phyloP scores from a whole-genome alignment of 1,140 invertebrate genomes.

The Charaxes varanes region DNA sequence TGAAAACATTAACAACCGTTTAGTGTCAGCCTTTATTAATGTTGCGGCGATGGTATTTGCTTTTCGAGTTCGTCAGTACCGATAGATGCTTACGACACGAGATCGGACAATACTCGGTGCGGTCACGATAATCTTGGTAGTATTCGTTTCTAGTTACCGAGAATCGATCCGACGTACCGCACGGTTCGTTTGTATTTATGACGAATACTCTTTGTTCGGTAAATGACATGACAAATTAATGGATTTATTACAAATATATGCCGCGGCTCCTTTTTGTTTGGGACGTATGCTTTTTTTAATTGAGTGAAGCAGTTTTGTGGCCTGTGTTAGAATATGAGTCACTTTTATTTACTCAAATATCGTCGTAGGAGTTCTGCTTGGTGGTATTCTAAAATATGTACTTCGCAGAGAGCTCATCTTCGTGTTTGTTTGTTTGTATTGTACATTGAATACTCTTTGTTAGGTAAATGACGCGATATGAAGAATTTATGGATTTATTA shows the following conservation, averaged over 20 bases:
- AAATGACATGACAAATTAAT: slow-evolving; percentile 74
- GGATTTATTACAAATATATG: slow-evolving; percentile 69
- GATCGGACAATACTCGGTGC: slow-evolving; percentile 50
- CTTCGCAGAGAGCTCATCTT: no score
- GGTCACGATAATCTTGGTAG: slow-evolving; percentile 58
- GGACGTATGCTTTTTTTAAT: slow-evolving; percentile 73
- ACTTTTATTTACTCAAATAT: no score
- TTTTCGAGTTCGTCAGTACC: slow-evolving; percentile 32
- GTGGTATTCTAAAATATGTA: no score
- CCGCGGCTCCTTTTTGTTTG: slow-evolving; percentile 51
- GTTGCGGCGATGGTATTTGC: background rate
- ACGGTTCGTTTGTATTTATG: slow-evolving; percentile 43
- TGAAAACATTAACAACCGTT: slow-evolving; percentile 9
- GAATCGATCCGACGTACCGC: slow-evolving; percentile 41
- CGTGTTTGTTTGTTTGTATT: no score
- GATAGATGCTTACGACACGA: slow-evolving; percentile 56
- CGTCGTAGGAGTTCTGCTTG: no score
- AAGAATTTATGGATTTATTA: no score
- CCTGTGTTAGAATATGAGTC: no score
- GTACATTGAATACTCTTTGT: no score
- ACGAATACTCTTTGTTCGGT: slow-evolving; percentile 53
- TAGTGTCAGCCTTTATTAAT: slow-evolving; percentile 3
- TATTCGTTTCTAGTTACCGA: slow-evolving; percentile 56
- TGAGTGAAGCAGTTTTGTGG: slow-evolving; percentile 69
- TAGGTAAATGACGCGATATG: no score